These are phyloP conservation scores for Tipula lateralis DNA, from an alignment of 2,888 invertebrate genomes.

Conservation along the genomic window DNA sequence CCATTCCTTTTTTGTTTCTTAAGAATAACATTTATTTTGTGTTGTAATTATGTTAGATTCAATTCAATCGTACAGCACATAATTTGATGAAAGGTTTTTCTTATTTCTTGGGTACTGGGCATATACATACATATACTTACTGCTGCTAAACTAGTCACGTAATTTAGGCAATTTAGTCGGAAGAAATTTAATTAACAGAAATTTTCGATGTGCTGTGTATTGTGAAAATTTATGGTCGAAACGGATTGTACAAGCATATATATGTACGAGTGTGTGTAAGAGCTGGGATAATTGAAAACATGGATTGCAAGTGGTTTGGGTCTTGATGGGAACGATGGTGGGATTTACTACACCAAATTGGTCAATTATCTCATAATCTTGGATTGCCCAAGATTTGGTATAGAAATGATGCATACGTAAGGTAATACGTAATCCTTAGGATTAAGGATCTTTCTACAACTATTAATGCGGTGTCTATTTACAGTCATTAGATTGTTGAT, in stretches of 20 bases:
- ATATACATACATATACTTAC: not conserved
- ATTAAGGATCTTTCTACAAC: no score
- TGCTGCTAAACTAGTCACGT: not conserved
- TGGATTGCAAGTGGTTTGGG: not conserved
- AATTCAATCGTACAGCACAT: not conserved
- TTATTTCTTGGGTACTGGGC: not conserved
- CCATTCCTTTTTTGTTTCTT: not conserved
- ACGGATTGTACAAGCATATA: not conserved
- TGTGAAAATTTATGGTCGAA: not conserved
- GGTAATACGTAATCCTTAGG: no score
- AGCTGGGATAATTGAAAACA: not conserved
- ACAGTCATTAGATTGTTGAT: no score
- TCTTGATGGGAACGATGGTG: no score
- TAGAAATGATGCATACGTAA: no score
- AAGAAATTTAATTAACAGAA: not conserved
- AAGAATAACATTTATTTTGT: not conserved
- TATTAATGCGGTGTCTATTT: no score
- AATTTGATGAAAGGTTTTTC: not conserved
- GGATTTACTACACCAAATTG: no score
- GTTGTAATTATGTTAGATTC: not conserved
- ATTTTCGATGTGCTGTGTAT: not conserved
- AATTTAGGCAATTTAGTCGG: not conserved
- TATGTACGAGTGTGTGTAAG: no score
- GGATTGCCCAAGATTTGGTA: no score
- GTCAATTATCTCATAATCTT: no score